Evolutionary conservation across 1,140 invertebrate genomes (phyloP).

Genomic region (Eupeodes corollae): DNA sequence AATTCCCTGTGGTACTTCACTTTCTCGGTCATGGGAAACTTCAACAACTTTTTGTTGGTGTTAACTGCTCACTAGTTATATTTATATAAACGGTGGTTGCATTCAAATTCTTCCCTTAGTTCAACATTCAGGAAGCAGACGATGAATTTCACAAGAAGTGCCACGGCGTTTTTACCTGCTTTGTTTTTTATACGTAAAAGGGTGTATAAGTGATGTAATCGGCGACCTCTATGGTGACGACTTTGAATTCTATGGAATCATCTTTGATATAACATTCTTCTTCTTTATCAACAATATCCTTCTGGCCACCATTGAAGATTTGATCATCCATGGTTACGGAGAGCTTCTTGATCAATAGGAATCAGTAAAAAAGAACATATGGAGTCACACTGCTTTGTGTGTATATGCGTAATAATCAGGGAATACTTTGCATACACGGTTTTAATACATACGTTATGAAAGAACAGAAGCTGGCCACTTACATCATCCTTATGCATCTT

Average conservation of each 20-base stretch:
- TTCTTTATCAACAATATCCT: conserved; percentile 99
- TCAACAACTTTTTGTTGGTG: conserved; percentile 97
- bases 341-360: conserved; percentile 99
- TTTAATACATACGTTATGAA: conserved; percentile 82
- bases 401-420: conserved; percentile 97
- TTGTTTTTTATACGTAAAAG: conserved; percentile 98
- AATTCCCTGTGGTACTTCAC: conserved; percentile 95
- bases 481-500: conserved; percentile 99
- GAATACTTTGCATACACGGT: conserved; percentile 81
- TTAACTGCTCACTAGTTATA: conserved; percentile 94
- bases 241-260: conserved; percentile 91
- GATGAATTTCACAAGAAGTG: conserved; percentile 95
- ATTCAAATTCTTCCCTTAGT: conserved; percentile 99
- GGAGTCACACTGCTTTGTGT: conserved; percentile 99
- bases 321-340: conserved; percentile 99
- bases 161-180: conserved; percentile 98
- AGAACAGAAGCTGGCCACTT: conserved; percentile 99
- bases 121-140: conserved; percentile 97
- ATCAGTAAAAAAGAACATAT: conserved; percentile 97
- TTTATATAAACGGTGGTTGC: conserved; percentile 99
- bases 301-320: conserved; percentile 99
- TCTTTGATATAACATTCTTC: conserved; percentile 99
- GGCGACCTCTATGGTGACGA: conserved; percentile 96
- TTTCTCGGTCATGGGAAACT: conserved; percentile 95
- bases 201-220: conserved; percentile 98